phyloP scores from a whole-genome alignment of 2,113 vertebrate species.

The Dendropsophus ebraccatus region DNA sequence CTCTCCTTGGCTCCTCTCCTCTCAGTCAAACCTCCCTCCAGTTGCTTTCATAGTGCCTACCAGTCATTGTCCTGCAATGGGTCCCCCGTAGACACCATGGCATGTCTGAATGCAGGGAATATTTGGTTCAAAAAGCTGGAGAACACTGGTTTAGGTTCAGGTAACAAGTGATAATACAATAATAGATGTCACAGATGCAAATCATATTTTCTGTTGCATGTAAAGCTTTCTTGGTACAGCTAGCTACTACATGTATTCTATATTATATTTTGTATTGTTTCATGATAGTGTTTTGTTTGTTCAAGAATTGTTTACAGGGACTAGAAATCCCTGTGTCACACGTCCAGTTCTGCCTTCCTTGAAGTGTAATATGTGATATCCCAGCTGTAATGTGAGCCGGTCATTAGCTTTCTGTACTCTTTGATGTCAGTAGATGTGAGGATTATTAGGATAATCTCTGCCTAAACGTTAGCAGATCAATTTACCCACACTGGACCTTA shows the following conservation, averaged over 20 bases:
- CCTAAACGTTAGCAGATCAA: slow-evolving; percentile 31
- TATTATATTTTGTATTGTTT: not conserved
- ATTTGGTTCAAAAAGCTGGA: too few species aligned
- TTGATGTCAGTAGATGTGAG: not conserved
- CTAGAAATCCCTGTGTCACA: not conserved
- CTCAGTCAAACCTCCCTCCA: too few species aligned
- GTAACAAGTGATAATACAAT: too few species aligned
- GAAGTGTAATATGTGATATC: not conserved
- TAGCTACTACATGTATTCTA: not conserved
- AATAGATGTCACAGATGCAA: not conserved
- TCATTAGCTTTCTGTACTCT: not conserved
- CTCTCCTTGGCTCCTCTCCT: too few species aligned
- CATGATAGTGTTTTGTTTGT: not conserved
- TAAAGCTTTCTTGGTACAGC: not conserved
- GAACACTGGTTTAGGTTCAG: too few species aligned
- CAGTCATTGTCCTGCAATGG: too few species aligned
- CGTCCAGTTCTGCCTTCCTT: not conserved
- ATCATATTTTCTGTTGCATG: not conserved
- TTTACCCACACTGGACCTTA: slow-evolving; percentile 3
- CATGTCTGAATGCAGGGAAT: too few species aligned
- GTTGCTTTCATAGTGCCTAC: too few species aligned
- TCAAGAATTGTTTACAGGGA: not conserved
- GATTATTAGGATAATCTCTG: slow-evolving; percentile 16
- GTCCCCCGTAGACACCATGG: too few species aligned
- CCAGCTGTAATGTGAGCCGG: not conserved